Conservation (phyloP, 2,113 vertebrate species). For the Pongo pygmaeus region DNA sequence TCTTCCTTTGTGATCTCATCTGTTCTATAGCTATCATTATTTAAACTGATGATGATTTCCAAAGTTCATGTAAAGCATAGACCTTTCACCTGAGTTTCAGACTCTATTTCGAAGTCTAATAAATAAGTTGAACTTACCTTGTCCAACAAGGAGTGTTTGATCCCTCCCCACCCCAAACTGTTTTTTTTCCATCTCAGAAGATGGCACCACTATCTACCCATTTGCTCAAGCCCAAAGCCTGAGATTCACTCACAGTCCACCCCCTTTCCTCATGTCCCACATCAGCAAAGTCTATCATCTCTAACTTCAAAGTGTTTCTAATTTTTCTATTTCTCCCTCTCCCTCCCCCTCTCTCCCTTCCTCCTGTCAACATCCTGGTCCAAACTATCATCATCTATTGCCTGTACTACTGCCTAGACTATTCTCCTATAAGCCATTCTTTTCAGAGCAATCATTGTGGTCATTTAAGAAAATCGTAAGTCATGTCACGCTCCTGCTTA, state of each 20-base stretch:
- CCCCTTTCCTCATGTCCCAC: neutral
- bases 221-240: neutral
- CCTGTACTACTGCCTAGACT: neutral
- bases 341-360: neutral
- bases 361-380: neutral
- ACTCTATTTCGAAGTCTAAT: neutral
- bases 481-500: neutral
- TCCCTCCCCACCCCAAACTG: neutral
- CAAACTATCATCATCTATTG: neutral
- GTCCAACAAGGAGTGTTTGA: neutral
- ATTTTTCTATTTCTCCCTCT: neutral
- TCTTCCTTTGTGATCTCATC: neutral
- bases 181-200: neutral
- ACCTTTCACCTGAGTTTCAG: neutral
- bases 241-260: neutral
- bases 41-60: conserved; percentile 8
- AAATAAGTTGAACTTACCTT: neutral
- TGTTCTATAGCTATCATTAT: neutral
- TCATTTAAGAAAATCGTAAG: neutral
- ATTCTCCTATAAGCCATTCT: neutral
- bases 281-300: neutral
- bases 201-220: neutral
- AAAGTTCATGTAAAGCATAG: neutral
- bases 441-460: neutral
- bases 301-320: neutral